Conservation (phyloP, 1,140 invertebrate genomes). For the silkworm (Bombyx mori) region ASM3026992v2 NC_085126.1:7489501-7490000, state of each 20-base stretch:
- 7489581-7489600: slow-evolving; percentile 73
- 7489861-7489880: slow-evolving; percentile 52
- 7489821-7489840: slow-evolving; percentile 50
- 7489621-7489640: slow-evolving; percentile 53
- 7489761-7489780: slow-evolving; percentile 63
- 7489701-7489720: slow-evolving; percentile 48
- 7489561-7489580: slow-evolving; percentile 39
- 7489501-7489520: slow-evolving; percentile 23
- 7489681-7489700: slow-evolving; percentile 40
- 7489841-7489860: slow-evolving; percentile 35
- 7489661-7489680: slow-evolving; percentile 28
- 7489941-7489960: slow-evolving; percentile 56
- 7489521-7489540: too few species aligned
- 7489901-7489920: slow-evolving; percentile 53
- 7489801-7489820: slow-evolving; percentile 57
- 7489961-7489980: slow-evolving; percentile 37
- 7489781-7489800: slow-evolving; percentile 55
- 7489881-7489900: slow-evolving; percentile 49
- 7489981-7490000: slow-evolving; percentile 71
- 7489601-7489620: slow-evolving; percentile 72
- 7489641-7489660: slow-evolving; percentile 30
- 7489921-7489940: slow-evolving; percentile 40
- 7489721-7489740: slow-evolving; percentile 51
- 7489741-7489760: slow-evolving; percentile 72
- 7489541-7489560: background rate